These are phyloP conservation scores for Serripes groenlandicus DNA, from an alignment of 2,888 invertebrate species.

Conservation along the genomic window DNA sequence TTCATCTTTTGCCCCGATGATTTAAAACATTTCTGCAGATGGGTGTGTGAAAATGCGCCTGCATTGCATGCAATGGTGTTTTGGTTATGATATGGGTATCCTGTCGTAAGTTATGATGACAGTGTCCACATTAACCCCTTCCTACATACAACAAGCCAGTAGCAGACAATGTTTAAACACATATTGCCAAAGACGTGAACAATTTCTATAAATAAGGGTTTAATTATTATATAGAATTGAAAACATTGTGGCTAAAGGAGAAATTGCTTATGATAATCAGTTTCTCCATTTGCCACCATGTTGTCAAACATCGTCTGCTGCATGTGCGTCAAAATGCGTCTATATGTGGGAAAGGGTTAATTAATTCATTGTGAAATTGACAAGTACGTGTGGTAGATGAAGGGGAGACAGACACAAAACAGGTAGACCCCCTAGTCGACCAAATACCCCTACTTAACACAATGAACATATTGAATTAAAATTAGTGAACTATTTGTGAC, in stretches of 20 bases:
- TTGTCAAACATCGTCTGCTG: background rate
- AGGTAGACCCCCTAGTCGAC: conserved; percentile 2
- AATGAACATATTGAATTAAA: background rate
- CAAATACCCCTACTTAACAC: background rate
- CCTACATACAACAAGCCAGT: too few relatives aligned
- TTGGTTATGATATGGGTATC: too few relatives aligned
- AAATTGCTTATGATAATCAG: background rate
- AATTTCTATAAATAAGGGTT: too few relatives aligned
- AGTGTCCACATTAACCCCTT: too few relatives aligned
- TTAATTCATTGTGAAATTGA: background rate
- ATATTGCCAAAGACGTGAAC: too few relatives aligned
- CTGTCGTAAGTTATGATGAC: too few relatives aligned
- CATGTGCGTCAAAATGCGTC: background rate
- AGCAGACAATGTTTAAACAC: too few relatives aligned
- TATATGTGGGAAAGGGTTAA: background rate
- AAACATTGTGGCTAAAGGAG: background rate
- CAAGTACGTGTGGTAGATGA: background rate
- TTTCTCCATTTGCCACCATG: background rate
- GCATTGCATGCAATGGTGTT: background rate
- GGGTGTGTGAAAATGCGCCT: background rate
- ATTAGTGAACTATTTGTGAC: too few relatives aligned
- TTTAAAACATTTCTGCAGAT: background rate
- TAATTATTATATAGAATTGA: too few relatives aligned
- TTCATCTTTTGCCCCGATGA: background rate
- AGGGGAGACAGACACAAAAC: background rate